Percentiles rank a stretch among this genome's conserved stretches.
Conservation (phyloP, 2,888 invertebrate genomes). For the Dolichomitus sp. region DNA sequence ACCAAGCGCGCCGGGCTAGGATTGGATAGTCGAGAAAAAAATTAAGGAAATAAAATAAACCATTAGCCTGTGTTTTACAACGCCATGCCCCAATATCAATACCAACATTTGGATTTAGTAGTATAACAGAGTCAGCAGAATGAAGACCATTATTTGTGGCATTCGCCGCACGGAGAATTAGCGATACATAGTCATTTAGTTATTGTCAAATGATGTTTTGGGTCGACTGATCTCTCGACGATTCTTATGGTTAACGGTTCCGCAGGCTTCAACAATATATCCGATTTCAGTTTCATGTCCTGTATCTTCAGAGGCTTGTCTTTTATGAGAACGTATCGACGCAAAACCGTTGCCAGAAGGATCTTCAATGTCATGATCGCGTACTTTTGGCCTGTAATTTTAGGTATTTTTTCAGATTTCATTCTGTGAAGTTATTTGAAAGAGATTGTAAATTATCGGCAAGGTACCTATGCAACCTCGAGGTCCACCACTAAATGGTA, state of each 20-base stretch:
- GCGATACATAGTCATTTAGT: too few species aligned
- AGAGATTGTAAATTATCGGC: neutral
- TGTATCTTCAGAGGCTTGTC: conserved; percentile 65
- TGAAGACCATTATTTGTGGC: too few species aligned
- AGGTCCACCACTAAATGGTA: conserved; percentile 76
- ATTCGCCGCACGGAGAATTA: too few species aligned
- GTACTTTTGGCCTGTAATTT: conserved; percentile 83
- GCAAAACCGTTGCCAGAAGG: conserved; percentile 82
- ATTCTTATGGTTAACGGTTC: conserved; percentile 71
- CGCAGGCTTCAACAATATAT: conserved; percentile 72
- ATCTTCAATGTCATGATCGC: conserved; percentile 86
- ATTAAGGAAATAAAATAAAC: too few species aligned
- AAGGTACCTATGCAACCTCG: conserved; percentile 75
- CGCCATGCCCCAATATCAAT: too few species aligned
- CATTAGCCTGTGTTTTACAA: too few species aligned
- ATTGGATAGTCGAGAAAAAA: too few species aligned
- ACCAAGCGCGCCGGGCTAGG: too few species aligned
- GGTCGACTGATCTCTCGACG: conserved; percentile 40
- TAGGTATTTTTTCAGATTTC: neutral
- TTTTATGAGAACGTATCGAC: conserved; percentile 78
- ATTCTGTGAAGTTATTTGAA: neutral
- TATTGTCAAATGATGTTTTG: too few species aligned
- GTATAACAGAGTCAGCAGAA: too few species aligned
- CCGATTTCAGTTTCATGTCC: conserved; percentile 71
- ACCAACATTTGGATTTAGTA: too few species aligned